A percentile compares a stretch with the other conserved stretches of the same genome.
Conservation (phyloP, 2,888 invertebrate genomes). For the Amphipyra tragopoginis region DNA sequence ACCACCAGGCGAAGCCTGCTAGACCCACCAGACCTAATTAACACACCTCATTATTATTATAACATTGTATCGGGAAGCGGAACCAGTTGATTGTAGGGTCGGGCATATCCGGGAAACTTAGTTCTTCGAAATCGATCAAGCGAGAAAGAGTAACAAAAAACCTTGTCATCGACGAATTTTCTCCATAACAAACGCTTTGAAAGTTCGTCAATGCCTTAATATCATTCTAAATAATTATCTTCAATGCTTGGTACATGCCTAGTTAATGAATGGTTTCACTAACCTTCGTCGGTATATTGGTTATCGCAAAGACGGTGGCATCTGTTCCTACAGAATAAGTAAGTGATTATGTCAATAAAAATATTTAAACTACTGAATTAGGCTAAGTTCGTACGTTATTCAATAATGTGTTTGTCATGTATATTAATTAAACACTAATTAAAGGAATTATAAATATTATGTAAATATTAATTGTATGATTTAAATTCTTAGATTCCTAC, state of each 20-base stretch:
- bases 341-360: too few species aligned
- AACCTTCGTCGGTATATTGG: too few species aligned
- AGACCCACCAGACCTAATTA: not conserved
- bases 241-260: too few species aligned
- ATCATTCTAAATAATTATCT: too few species aligned
- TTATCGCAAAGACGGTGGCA: too few species aligned
- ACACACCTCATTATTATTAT: not conserved
- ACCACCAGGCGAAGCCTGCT: not conserved
- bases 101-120: not conserved
- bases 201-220: too few species aligned
- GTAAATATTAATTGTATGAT: not conserved
- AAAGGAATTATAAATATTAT: conserved; percentile 23
- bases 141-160: too few species aligned
- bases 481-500: not conserved
- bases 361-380: not conserved
- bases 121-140: too few species aligned
- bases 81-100: not conserved
- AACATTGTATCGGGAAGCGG: not conserved
- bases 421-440: conserved; percentile 18
- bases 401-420: conserved; percentile 28
- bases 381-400: conserved; percentile 19
- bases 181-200: too few species aligned
- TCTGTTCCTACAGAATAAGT: too few species aligned
- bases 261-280: too few species aligned
- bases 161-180: too few species aligned